phyloP scores from a whole-genome alignment of 2,113 vertebrate genomes.

The Chlorodrepanis virens region DNA sequence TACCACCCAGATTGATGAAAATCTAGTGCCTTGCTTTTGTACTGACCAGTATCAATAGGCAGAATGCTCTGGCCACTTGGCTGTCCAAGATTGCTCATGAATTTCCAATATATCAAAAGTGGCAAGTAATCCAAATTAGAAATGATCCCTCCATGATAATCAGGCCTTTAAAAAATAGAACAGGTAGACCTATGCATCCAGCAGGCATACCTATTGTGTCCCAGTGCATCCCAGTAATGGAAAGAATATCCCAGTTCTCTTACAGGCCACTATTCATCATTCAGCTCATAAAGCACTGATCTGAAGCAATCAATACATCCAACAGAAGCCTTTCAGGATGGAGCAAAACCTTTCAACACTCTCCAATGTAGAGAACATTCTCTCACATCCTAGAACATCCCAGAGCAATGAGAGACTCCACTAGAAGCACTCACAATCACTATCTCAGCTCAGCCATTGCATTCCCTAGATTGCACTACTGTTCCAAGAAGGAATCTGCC shows the following conservation, averaged over 20 bases:
- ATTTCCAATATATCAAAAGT: not conserved
- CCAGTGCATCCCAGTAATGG: not conserved
- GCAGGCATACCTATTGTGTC: not conserved
- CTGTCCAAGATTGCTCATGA: not conserved
- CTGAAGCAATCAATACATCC: not conserved
- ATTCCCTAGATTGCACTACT: not conserved
- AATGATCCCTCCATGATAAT: not conserved
- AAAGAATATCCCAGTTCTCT: not conserved
- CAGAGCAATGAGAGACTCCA: not conserved
- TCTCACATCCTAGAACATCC: not conserved
- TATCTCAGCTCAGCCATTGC: not conserved
- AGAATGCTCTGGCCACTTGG: not conserved
- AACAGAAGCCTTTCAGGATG: not conserved
- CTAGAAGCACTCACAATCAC: not conserved
- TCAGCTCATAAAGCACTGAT: not conserved
- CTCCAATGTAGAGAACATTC: not conserved
- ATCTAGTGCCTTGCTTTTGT: not conserved
- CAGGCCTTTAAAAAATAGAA: not conserved
- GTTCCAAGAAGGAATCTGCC: not conserved
- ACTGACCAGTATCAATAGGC: not conserved
- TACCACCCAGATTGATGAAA: not conserved
- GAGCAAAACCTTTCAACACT: not conserved
- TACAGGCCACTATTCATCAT: not conserved
- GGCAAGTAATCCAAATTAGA: not conserved
- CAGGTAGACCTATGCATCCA: not conserved